These are phyloP conservation scores for Pachyseris speciosa DNA, from an alignment of 64 coral and sea anemone species.

Conservation along the genomic window DNA sequence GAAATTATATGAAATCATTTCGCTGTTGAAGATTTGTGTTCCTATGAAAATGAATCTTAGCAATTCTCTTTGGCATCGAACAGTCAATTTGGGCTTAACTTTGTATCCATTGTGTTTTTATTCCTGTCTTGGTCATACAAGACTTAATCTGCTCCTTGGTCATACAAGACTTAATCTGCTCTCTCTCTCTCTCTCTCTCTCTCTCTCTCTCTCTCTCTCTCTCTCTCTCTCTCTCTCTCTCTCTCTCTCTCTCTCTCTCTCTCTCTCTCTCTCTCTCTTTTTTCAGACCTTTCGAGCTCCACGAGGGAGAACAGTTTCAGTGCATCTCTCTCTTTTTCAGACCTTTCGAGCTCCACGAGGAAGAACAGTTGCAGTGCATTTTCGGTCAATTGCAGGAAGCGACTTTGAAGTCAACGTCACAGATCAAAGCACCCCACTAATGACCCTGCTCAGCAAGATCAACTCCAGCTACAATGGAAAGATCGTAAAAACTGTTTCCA, in stretches of 20 bases:
- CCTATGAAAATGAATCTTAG: too few species aligned
- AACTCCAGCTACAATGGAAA: neutral
- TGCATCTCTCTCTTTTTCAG: neutral
- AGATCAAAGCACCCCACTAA: neutral
- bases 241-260: too few species aligned
- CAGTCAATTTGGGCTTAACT: too few species aligned
- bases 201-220: too few species aligned
- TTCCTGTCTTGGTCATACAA: neutral
- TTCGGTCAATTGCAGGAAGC: neutral
- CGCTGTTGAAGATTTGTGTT: too few species aligned
- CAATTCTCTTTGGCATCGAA: too few species aligned
- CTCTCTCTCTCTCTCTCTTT: neutral
- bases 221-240: too few species aligned
- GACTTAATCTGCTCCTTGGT: neutral
- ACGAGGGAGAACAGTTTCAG: neutral
- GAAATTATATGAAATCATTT: too few species aligned
- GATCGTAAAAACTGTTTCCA: neutral
- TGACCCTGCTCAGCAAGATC: neutral
- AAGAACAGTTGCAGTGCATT: constrained; percentile 18
- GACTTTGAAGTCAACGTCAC: constrained; percentile 8
- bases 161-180: neutral
- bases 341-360: neutral
- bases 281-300: neutral
- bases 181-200: too few species aligned
- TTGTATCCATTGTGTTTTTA: too few species aligned